phyloP scores from a whole-genome alignment of 2,888 invertebrate species.

The Campoplex nolae region DNA sequence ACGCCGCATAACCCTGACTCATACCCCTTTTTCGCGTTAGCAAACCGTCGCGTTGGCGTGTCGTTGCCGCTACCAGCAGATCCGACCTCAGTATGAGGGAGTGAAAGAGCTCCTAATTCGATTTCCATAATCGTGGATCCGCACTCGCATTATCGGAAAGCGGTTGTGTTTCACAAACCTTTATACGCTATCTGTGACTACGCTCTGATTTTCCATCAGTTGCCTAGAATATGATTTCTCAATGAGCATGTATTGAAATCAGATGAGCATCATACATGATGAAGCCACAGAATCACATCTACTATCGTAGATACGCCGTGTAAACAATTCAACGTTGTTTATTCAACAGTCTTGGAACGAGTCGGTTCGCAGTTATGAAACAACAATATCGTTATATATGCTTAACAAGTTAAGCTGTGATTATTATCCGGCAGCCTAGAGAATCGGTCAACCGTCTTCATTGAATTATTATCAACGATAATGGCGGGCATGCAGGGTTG shows the following conservation, averaged over 20 bases:
- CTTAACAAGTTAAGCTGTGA: slow-evolving; percentile 31
- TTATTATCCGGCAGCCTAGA: slow-evolving; percentile 37
- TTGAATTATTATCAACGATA: slow-evolving; percentile 40
- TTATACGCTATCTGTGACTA: slow-evolving; percentile 18
- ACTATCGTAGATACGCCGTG: neutral
- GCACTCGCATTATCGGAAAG: slow-evolving; percentile 78
- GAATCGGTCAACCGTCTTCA: slow-evolving; percentile 10
- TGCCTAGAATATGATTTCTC: slow-evolving; percentile 14
- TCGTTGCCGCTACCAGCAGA: slow-evolving; percentile 19
- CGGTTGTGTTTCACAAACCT: slow-evolving; percentile 71
- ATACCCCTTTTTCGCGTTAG: slow-evolving; percentile 49
- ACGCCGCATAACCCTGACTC: slow-evolving; percentile 52
- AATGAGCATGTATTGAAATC: slow-evolving; percentile 16
- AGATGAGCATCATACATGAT: slow-evolving; percentile 11
- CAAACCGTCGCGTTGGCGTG: slow-evolving; percentile 50
- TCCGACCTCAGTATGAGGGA: slow-evolving; percentile 4
- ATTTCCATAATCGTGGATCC: slow-evolving; percentile 78
- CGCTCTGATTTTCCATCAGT: slow-evolving; percentile 67
- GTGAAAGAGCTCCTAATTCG: slow-evolving; percentile 75
- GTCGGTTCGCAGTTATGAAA: slow-evolving; percentile 6
- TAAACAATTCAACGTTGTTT: slow-evolving; percentile 36
- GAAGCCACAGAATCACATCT: slow-evolving; percentile 29
- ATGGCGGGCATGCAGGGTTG: neutral
- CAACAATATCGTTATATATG: slow-evolving; percentile 49
- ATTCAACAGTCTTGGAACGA: slow-evolving; percentile 34